A percentile compares a stretch with the other conserved stretches of the same genome.
These are phyloP conservation scores for Morpho deidamia DNA, from an alignment of 2,888 invertebrate species.

Conservation along the genomic window DNA sequence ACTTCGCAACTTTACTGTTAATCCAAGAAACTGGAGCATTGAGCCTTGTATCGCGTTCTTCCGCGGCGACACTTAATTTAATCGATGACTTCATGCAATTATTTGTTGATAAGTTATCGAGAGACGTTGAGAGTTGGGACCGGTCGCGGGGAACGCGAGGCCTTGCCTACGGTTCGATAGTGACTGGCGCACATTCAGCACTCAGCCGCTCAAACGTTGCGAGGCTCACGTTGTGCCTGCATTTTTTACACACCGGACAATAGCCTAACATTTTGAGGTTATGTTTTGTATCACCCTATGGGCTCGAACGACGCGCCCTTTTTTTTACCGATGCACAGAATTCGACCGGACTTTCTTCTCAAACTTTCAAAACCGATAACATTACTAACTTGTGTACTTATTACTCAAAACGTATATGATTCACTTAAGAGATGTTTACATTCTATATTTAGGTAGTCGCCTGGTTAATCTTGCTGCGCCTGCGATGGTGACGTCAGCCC, in stretches of 20 bases:
- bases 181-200: slow-evolving; percentile 42
- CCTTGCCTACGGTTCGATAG: slow-evolving; percentile 46
- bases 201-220: slow-evolving; percentile 26
- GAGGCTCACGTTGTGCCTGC: slow-evolving; percentile 44
- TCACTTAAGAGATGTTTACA: slow-evolving; percentile 58
- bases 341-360: no score
- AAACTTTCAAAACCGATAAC: no score
- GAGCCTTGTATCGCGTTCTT: slow-evolving; percentile 21
- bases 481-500: slow-evolving; percentile 55
- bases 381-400: slow-evolving; percentile 18
- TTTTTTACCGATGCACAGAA: slow-evolving; percentile 4
- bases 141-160: slow-evolving; percentile 41
- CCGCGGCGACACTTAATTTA: slow-evolving; percentile 49
- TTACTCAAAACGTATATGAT: slow-evolving; percentile 38
- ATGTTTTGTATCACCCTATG: slow-evolving; percentile 45
- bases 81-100: slow-evolving; percentile 74
- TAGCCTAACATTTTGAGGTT: slow-evolving; percentile 64
- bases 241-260: slow-evolving; percentile 63
- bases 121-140: slow-evolving; percentile 33
- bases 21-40: slow-evolving; percentile 24
- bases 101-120: slow-evolving; percentile 71
- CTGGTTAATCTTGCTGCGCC: slow-evolving; percentile 49
- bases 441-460: slow-evolving; percentile 57
- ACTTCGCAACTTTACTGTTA: slow-evolving; percentile 33
- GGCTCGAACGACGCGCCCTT: slow-evolving; percentile 3